A percentile compares a stretch with the other conserved stretches of the same genome.
Conservation (phyloP, 2,797 vertebrate genomes). For the Lateolabrax maculatus region DNA sequence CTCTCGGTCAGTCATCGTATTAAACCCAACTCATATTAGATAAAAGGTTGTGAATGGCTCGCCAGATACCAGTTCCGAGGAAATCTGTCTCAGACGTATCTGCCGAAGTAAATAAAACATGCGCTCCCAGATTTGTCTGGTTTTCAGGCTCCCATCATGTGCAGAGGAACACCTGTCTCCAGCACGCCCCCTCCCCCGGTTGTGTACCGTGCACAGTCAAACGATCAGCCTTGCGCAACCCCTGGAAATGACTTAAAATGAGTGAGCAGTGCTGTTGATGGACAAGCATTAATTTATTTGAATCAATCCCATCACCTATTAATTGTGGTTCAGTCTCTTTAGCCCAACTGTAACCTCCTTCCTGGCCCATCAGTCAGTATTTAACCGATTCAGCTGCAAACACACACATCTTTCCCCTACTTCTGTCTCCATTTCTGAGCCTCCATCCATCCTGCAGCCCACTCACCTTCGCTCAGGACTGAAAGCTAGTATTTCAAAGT, state of each 20-base stretch:
- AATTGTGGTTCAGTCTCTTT: background rate
- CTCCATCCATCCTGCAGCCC: background rate
- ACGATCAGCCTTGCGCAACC: no score
- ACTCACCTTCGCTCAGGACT: conserved; percentile 91
- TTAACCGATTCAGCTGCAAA: background rate
- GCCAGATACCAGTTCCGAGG: no score
- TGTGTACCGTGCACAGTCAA: no score
- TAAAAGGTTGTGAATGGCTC: no score
- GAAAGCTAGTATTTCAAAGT: conserved; percentile 81
- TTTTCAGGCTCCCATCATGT: no score
- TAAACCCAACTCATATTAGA: no score
- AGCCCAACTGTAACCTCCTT: background rate
- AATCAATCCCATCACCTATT: background rate
- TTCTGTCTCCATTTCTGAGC: background rate
- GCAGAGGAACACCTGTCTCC: no score
- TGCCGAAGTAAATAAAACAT: no score
- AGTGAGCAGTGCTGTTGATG: background rate
- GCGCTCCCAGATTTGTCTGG: no score
- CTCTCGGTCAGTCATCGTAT: no score
- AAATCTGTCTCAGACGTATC: no score
- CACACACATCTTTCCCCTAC: background rate
- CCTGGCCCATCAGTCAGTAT: background rate
- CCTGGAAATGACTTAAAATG: background rate
- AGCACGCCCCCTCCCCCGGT: no score
- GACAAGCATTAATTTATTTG: background rate